These are phyloP conservation scores for Caenorhabditis doughertyi DNA, from an alignment of 2,888 invertebrate genomes.

Conservation along the genomic window DNA sequence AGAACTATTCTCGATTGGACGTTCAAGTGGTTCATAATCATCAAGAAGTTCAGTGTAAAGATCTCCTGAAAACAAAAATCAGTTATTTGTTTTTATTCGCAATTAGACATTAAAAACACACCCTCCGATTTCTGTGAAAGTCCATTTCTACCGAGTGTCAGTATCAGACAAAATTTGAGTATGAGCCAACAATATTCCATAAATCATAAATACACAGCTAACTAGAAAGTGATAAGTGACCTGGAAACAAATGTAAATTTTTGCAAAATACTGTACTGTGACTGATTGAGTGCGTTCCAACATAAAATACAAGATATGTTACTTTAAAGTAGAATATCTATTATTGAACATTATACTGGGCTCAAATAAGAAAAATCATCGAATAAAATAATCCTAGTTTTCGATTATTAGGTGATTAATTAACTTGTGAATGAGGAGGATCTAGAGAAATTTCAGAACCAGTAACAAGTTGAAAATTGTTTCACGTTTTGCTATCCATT, in stretches of 20 bases:
- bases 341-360: no score
- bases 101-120: not conserved
- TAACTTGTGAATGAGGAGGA: no score
- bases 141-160: slow-evolving; percentile 35
- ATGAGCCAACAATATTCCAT: slow-evolving; percentile 47
- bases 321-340: no score
- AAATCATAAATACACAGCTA: slow-evolving; percentile 51
- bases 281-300: no score
- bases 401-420: no score
- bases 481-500: not conserved
- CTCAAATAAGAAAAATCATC: no score
- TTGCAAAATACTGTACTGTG: not conserved
- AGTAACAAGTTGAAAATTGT: not conserved
- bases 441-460: not conserved
- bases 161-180: slow-evolving; percentile 30
- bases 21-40: slow-evolving; percentile 74
- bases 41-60: slow-evolving; percentile 72
- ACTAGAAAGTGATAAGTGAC: slow-evolving; percentile 30
- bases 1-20: slow-evolving; percentile 73
- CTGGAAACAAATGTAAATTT: not conserved
- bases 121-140: slow-evolving; percentile 40
- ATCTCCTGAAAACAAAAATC: slow-evolving; percentile 59
- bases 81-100: not conserved
- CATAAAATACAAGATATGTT: no score
- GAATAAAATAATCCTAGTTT: no score